Evolutionary conservation across 2,113 vertebrate genomes (phyloP).

Genomic region (Hippopotamus amphibius): DNA sequence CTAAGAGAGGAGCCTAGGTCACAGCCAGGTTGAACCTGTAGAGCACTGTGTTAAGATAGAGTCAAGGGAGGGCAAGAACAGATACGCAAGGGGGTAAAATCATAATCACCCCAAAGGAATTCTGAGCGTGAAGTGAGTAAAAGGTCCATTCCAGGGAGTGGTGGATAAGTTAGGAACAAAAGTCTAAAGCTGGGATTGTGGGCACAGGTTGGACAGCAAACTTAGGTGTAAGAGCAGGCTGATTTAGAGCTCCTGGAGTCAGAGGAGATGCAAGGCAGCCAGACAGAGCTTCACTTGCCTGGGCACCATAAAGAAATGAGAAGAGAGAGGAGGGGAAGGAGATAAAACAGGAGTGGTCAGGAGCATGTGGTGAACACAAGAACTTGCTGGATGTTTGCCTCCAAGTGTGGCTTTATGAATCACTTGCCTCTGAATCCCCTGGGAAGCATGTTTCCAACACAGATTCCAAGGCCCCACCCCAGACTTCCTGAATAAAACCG

Average conservation of each 20-base stretch:
- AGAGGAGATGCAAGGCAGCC: not conserved
- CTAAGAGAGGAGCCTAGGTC: not conserved
- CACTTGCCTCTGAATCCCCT: not conserved
- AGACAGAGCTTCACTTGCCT: not conserved
- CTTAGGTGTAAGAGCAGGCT: not conserved
- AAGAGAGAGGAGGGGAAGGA: not conserved
- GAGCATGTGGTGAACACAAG: not conserved
- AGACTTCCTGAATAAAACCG: not conserved
- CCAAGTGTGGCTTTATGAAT: not conserved
- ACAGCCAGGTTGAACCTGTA: not conserved
- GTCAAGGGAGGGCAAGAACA: not conserved
- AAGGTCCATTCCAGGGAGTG: not conserved
- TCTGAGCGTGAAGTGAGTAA: not conserved
- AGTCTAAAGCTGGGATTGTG: not conserved
- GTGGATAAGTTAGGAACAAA: not conserved
- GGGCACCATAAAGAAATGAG: not conserved
- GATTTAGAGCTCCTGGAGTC: not conserved
- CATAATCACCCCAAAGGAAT: not conserved
- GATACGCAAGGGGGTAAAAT: not conserved
- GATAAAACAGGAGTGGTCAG: rapidly evolving
- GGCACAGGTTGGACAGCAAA: not conserved
- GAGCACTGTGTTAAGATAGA: not conserved
- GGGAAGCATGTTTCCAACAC: not conserved
- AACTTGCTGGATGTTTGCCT: not conserved
- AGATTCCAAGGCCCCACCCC: not conserved